These are phyloP conservation scores for Nannoperca australis DNA, from an alignment of 2,797 vertebrate genomes.

Conservation along the genomic window DNA sequence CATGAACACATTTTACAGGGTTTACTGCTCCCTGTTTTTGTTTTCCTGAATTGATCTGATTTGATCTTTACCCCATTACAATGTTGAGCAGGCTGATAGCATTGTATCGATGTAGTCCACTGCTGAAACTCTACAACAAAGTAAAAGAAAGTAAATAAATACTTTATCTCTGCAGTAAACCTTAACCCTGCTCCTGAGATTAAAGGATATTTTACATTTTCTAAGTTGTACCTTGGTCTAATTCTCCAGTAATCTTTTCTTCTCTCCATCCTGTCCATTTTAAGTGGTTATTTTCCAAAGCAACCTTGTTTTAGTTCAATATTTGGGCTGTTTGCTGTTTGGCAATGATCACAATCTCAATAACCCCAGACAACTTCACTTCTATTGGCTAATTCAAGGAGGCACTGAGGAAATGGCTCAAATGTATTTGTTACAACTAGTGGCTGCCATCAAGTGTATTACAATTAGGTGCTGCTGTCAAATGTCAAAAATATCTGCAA, in stretches of 20 bases:
- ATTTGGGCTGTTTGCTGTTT: background rate
- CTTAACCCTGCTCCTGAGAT: background rate
- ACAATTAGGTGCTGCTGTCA: background rate
- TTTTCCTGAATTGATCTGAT: constrained; percentile 6
- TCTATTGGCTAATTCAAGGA: background rate
- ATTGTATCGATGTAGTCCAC: background rate
- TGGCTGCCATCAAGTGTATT: background rate
- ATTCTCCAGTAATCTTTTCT: background rate
- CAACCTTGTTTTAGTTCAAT: background rate
- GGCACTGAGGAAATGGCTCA: background rate
- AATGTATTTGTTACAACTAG: background rate
- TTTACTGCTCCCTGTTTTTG: background rate
- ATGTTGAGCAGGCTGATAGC: background rate
- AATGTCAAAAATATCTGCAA: background rate
- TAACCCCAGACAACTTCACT: background rate
- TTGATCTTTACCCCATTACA: background rate
- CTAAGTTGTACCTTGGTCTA: background rate
- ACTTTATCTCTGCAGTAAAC: background rate
- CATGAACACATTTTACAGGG: background rate
- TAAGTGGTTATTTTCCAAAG: background rate
- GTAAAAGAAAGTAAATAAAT: background rate
- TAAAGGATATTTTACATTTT: constrained; percentile 1
- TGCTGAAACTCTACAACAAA: background rate
- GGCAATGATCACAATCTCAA: too few relatives aligned
- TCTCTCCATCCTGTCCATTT: background rate